A percentile compares a stretch with the other conserved stretches of the same genome.
Evolutionary conservation across 1,140 invertebrate genomes (phyloP).

Genomic region (Centruroides sculpturatus): DNA sequence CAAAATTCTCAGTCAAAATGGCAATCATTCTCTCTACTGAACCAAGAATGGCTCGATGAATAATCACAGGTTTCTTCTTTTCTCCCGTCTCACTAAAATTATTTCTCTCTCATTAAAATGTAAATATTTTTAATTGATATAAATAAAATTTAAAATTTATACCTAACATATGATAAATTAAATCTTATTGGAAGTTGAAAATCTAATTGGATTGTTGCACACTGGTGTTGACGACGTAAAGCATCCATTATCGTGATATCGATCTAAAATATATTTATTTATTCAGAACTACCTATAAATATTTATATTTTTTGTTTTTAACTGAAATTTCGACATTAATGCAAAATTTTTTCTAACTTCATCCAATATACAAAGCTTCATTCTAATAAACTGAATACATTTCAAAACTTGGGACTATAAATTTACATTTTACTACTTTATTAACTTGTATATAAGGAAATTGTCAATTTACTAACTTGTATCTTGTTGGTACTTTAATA

Average conservation of each 20-base stretch:
- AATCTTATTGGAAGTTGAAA: conserved; percentile 92
- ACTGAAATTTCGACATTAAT: too few species aligned
- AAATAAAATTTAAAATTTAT: conserved; percentile 12
- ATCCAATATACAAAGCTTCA: too few species aligned
- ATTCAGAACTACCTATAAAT: not conserved
- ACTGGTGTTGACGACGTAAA: conserved; percentile 73
- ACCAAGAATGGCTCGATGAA: conserved; percentile 91
- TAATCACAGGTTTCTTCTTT: conserved; percentile 87
- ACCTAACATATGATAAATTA: conserved; percentile 69
- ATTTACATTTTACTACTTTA: too few species aligned
- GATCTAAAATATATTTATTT: conserved; percentile 40
- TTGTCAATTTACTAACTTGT: too few species aligned
- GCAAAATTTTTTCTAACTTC: too few species aligned
- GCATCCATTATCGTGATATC: conserved; percentile 96
- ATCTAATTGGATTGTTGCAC: conserved; percentile 96
- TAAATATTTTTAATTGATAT: not conserved
- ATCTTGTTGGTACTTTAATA: too few species aligned
- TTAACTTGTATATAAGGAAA: too few species aligned
- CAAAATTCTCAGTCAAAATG: conserved; percentile 91
- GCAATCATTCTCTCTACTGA: conserved; percentile 98
- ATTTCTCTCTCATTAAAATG: not conserved
- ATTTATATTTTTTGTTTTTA: too few species aligned
- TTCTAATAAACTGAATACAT: too few species aligned
- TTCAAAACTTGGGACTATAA: too few species aligned
- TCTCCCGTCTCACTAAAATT: conserved; percentile 60